These are phyloP conservation scores for Lypha dubia DNA, from an alignment of 2,888 invertebrate genomes.

Conservation along the genomic window DNA sequence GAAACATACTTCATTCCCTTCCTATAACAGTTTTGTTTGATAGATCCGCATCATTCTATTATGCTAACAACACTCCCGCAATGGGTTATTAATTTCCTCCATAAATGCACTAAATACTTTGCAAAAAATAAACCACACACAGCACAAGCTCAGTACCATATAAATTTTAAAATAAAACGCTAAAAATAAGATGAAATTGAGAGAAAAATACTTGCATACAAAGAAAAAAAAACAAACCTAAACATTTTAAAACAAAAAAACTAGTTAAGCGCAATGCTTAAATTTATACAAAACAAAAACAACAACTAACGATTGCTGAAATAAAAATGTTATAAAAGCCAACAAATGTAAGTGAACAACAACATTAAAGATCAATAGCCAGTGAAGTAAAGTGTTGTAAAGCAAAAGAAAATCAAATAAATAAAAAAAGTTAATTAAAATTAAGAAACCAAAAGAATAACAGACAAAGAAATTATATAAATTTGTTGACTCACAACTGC, in stretches of 20 bases:
- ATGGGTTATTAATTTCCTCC: conserved; percentile 48
- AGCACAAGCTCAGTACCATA: conserved; percentile 20
- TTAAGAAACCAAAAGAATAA: background rate
- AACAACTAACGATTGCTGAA: conserved; percentile 38
- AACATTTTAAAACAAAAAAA: conserved; percentile 33
- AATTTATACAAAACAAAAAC: background rate
- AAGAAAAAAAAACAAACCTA: conserved; percentile 24
- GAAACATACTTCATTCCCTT: too few species aligned
- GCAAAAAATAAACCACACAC: conserved; percentile 26
- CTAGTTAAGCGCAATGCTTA: conserved; percentile 26
- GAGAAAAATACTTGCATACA: conserved; percentile 26
- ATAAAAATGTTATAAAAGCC: conserved; percentile 63
- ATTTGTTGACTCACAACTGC: conserved; percentile 52
- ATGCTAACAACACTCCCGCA: background rate
- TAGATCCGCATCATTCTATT: background rate
- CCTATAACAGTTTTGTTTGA: too few species aligned
- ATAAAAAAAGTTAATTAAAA: conserved; percentile 5
- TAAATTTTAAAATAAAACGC: conserved; percentile 37
- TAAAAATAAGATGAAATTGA: conserved; percentile 56
- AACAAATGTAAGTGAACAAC: conserved; percentile 57
- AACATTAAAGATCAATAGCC: conserved; percentile 61
- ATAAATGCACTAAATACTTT: conserved; percentile 40
- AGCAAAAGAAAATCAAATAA: conserved; percentile 30
- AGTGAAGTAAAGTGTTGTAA: conserved; percentile 64
- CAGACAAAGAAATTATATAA: background rate